A percentile compares a stretch with the other conserved stretches of the same genome.
Conservation (phyloP, 2,888 invertebrate genomes). For the Didymodactylos carnosus region DNA sequence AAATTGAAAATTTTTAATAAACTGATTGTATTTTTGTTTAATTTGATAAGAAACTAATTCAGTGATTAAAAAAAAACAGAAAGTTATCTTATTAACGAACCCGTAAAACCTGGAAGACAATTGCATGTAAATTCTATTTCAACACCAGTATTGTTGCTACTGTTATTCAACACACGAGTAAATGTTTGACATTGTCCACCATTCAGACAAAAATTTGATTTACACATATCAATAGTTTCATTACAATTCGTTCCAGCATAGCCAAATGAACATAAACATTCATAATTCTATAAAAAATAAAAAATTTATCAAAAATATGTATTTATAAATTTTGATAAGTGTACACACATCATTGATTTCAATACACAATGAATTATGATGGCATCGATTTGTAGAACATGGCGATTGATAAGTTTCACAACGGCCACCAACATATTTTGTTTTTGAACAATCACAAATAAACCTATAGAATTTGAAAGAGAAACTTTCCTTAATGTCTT, state of each 20-base stretch:
- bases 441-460: background rate
- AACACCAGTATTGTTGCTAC: too few relatives aligned
- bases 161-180: too few relatives aligned
- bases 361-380: too few relatives aligned
- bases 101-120: background rate
- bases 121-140: background rate
- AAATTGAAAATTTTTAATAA: too few relatives aligned
- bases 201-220: background rate
- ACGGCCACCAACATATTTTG: background rate
- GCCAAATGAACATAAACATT: background rate
- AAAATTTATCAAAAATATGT: background rate
- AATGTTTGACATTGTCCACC: background rate
- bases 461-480: too few relatives aligned
- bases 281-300: background rate
- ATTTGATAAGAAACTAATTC: too few relatives aligned
- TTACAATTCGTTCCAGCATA: background rate
- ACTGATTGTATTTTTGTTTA: too few relatives aligned
- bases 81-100: too few relatives aligned
- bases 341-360: too few relatives aligned
- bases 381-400: background rate
- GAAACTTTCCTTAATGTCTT: too few relatives aligned
- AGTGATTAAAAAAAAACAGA: too few relatives aligned
- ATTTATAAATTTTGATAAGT: too few relatives aligned
- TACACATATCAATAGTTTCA: background rate
- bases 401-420: background rate